A percentile compares a stretch with the other conserved stretches of the same genome.
Conservation (phyloP, 2,797 vertebrate species). For the Enteromius anoplus region DNA sequence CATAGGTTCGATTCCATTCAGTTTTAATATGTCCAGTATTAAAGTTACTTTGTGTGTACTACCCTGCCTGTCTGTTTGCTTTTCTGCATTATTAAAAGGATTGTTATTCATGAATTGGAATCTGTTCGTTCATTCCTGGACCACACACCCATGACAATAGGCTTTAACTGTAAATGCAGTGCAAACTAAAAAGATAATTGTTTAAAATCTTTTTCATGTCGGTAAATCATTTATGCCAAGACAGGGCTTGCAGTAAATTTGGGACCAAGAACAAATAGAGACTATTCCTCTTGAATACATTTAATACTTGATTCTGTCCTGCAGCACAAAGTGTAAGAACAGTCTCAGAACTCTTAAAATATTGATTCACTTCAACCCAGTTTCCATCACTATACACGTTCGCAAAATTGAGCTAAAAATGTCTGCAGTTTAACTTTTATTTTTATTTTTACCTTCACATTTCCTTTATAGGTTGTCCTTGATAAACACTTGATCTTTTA, state of each 20-base stretch:
- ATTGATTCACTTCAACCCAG: not conserved
- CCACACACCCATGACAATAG: no score
- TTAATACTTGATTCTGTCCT: slow-evolving; percentile 11
- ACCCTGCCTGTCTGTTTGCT: no score
- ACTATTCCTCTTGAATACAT: not conserved
- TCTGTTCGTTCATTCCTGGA: no score
- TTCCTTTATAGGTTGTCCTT: not conserved
- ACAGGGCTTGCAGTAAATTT: not conserved
- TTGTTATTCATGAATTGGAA: no score
- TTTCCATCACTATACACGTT: not conserved
- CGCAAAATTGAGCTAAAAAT: not conserved
- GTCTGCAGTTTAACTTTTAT: not conserved
- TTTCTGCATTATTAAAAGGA: no score
- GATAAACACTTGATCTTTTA: slow-evolving; percentile 18
- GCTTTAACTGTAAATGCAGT: not conserved
- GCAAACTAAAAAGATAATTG: not conserved
- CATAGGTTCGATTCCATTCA: no score
- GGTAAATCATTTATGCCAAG: not conserved
- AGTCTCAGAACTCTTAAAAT: slow-evolving; percentile 7
- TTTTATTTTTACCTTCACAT: not conserved
- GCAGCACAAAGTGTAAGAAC: not conserved
- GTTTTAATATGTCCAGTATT: no score
- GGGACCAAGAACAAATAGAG: not conserved
- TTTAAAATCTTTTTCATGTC: not conserved
- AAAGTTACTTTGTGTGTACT: no score